phyloP scores from a whole-genome alignment of 2,888 invertebrate species.

The Zonitis immaculata region DNA sequence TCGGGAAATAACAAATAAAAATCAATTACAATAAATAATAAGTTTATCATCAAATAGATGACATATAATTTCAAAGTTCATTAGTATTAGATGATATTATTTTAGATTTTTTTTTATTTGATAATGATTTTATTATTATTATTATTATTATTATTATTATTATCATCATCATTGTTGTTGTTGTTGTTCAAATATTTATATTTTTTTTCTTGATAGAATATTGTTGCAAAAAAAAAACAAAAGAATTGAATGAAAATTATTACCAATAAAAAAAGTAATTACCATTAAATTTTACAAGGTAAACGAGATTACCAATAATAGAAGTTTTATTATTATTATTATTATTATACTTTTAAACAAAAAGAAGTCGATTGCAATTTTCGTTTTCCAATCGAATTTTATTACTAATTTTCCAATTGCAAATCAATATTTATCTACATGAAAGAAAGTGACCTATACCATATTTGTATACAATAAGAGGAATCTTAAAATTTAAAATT shows the following conservation, averaged over 20 bases:
- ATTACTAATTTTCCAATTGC: no score
- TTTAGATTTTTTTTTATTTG: no score
- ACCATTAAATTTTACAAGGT: neutral
- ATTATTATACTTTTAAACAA: neutral
- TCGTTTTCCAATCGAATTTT: no score
- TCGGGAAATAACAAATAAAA: neutral
- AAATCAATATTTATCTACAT: no score
- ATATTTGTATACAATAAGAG: no score
- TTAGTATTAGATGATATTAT: neutral
- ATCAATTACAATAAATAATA: neutral
- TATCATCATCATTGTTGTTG: neutral
- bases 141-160: neutral
- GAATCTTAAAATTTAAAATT: no score
- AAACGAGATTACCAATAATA: neutral
- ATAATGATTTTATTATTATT: neutral
- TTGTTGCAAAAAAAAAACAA: neutral
- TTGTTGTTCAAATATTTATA: neutral
- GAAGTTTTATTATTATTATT: neutral
- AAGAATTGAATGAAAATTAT: neutral
- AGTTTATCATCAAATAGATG: neutral
- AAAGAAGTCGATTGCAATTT: neutral
- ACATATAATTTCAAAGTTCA: slow-evolving; percentile 2
- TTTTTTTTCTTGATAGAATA: neutral
- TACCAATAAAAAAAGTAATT: slow-evolving; percentile 1
- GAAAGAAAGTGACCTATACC: no score